Percentiles rank a stretch among this genome's conserved stretches.
Conservation (phyloP, 2,888 invertebrate genomes). For the Zhuqinia jingwanae region DNA sequence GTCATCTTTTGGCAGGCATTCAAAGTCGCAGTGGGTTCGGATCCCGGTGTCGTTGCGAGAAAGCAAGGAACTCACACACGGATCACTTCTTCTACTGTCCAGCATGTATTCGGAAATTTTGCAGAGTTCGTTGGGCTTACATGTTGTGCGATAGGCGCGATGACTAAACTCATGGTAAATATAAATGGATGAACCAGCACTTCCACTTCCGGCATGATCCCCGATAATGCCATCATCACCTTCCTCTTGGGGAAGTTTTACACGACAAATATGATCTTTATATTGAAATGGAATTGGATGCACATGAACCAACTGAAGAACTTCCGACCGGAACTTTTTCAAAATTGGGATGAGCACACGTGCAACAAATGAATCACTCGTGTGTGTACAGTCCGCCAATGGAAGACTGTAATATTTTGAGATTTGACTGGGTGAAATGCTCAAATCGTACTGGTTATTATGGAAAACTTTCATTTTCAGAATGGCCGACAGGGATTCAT, state of each 20-base stretch:
- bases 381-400: constrained; percentile 76
- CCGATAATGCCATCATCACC: background rate
- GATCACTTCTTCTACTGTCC: constrained; percentile 51
- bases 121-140: constrained; percentile 74
- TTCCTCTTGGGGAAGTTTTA: constrained; percentile 49
- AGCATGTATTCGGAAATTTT: constrained; percentile 54
- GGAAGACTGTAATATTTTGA: constrained; percentile 76
- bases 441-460: constrained; percentile 8
- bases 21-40: constrained; percentile 65
- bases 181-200: constrained; percentile 31
- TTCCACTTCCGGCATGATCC: background rate
- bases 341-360: constrained; percentile 71
- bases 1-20: constrained; percentile 63
- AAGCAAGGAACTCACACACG: constrained; percentile 71
- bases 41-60: constrained; percentile 56
- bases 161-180: constrained; percentile 62
- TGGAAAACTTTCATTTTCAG: constrained; percentile 35
- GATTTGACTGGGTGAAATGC: constrained; percentile 43
- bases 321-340: constrained; percentile 44
- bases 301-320: constrained; percentile 63
- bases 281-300: constrained; percentile 70
- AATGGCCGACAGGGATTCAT: constrained; percentile 34
- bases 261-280: constrained; percentile 69
- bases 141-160: constrained; percentile 69
- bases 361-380: constrained; percentile 67